A percentile compares a stretch with the other conserved stretches of the same genome.
Conservation (phyloP, 1,140 invertebrate genomes). For the Brachionus calyciflorus region DNA sequence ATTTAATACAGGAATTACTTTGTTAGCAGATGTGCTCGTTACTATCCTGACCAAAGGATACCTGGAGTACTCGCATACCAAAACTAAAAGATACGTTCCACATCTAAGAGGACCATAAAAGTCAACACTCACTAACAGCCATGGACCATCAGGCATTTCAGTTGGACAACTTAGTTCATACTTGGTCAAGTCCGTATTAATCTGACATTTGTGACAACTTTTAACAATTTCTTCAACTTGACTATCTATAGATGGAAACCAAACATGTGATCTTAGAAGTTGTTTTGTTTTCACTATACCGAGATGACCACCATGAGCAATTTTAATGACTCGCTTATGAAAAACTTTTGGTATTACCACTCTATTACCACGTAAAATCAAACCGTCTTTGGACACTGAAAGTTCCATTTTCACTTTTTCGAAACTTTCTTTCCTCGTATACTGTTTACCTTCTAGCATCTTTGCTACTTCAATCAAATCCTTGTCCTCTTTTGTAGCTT, state of each 20-base stretch:
- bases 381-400: background rate
- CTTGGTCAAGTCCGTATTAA: slow-evolving; percentile 49
- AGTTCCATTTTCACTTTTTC: too few species aligned
- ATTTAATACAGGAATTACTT: slow-evolving; percentile 37
- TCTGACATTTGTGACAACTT: slow-evolving; percentile 48
- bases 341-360: slow-evolving; percentile 49
- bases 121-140: slow-evolving; percentile 50
- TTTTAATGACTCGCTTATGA: slow-evolving; percentile 45
- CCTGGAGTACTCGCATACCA: slow-evolving; percentile 52
- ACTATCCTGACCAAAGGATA: slow-evolving; percentile 51
- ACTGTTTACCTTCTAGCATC: too few species aligned
- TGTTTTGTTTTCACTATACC: slow-evolving; percentile 50
- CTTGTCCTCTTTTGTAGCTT: too few species aligned
- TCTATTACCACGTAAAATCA: slow-evolving; percentile 45
- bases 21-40: slow-evolving; percentile 44
- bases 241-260: slow-evolving; percentile 48
- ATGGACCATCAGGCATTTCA: slow-evolving; percentile 47
- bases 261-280: slow-evolving; percentile 48
- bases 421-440: too few species aligned
- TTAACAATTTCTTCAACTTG: slow-evolving; percentile 47
- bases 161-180: too few species aligned
- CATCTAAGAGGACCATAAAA: slow-evolving; percentile 52
- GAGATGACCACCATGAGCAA: slow-evolving; percentile 48
- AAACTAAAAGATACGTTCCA: slow-evolving; percentile 50
- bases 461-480: too few species aligned